These are phyloP conservation scores for Rotaria sp. DNA, from an alignment of 2,888 invertebrate species.

Conservation along the genomic window DNA sequence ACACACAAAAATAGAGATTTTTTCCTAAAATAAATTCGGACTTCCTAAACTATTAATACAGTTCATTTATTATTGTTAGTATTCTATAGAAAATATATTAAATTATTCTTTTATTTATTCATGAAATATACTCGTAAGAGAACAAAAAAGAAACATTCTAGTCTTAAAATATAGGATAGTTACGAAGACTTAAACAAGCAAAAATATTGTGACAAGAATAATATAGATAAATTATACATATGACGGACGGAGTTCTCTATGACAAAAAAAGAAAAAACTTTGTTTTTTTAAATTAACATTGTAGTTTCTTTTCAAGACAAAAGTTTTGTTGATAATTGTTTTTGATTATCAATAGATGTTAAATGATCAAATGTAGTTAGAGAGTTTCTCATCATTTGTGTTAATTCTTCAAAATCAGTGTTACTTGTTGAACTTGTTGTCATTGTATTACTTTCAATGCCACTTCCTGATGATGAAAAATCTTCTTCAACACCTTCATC, in stretches of 20 bases:
- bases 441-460: neutral
- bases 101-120: neutral
- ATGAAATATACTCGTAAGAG: neutral
- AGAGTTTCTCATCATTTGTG: slow-evolving; percentile 20
- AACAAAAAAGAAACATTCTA: neutral
- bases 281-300: too few relatives aligned
- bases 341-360: neutral
- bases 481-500: slow-evolving; percentile 30
- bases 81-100: neutral
- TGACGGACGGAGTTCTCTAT: neutral
- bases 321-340: neutral
- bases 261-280: neutral
- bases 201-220: neutral
- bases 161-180: neutral
- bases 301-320: neutral
- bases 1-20: too few relatives aligned
- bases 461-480: neutral
- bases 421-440: neutral
- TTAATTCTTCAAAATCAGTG: slow-evolving; percentile 25
- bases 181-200: neutral
- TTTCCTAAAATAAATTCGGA: too few relatives aligned
- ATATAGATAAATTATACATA: neutral
- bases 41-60: too few relatives aligned
- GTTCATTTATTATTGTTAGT: too few relatives aligned
- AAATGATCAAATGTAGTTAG: neutral